These are phyloP conservation scores for Pteromalus puparum DNA, from an alignment of 1,140 invertebrate genomes.

Conservation along the genomic window DNA sequence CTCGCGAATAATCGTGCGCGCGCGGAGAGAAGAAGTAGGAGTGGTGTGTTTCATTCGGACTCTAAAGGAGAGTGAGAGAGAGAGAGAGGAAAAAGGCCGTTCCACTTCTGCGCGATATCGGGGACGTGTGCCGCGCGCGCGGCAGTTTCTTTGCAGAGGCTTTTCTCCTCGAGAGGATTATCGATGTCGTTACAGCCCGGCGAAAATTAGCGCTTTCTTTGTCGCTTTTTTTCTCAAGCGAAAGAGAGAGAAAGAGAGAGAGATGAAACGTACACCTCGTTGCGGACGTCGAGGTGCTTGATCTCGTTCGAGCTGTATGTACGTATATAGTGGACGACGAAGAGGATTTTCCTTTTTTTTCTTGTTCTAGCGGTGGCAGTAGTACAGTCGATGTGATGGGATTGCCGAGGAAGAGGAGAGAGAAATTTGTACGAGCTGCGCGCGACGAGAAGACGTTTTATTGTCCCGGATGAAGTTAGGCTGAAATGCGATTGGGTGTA, in stretches of 20 bases:
- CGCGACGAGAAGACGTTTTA: too few species aligned
- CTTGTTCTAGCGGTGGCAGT: not conserved
- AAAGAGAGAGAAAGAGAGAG: too few species aligned
- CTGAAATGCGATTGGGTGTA: too few species aligned
- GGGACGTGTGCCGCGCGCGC: conserved; percentile 17
- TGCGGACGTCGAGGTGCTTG: too few species aligned
- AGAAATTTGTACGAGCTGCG: too few species aligned
- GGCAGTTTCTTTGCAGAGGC: conserved; percentile 25
- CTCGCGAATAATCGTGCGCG: conserved; percentile 2
- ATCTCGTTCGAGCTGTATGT: too few species aligned
- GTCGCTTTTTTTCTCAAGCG: not conserved
- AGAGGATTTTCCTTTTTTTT: not conserved
- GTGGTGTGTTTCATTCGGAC: not conserved
- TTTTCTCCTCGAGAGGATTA: conserved; percentile 22
- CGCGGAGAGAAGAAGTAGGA: not conserved
- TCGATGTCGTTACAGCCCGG: conserved; percentile 38
- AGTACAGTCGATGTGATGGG: too few species aligned
- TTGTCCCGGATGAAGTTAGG: too few species aligned
- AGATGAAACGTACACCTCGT: too few species aligned
- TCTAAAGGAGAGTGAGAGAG: not conserved
- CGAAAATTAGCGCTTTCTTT: conserved; percentile 34
- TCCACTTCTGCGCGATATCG: conserved; percentile 46
- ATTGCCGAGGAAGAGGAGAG: too few species aligned
- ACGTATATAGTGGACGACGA: not conserved
- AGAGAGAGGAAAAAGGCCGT: conserved; percentile 9